phyloP scores from a whole-genome alignment of 2,888 invertebrate genomes.

The Ormia ochracea region DNA sequence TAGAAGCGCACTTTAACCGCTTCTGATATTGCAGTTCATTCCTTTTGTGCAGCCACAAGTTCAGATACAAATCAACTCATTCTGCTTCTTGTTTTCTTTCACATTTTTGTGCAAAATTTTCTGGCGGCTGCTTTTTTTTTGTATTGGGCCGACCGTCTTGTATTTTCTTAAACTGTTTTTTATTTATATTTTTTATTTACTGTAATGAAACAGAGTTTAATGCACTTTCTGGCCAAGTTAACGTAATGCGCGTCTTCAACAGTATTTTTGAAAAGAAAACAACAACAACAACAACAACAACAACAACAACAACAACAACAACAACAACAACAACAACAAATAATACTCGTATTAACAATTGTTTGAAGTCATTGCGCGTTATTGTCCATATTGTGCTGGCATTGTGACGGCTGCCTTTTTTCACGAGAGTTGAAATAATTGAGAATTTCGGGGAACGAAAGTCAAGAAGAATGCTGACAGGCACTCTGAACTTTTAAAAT shows the following conservation, averaged over 20 bases:
- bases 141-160: slow-evolving; percentile 4
- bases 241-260: slow-evolving; percentile 38
- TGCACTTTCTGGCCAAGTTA: slow-evolving; percentile 49
- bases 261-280: slow-evolving; percentile 32
- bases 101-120: slow-evolving; percentile 21
- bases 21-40: slow-evolving; percentile 27
- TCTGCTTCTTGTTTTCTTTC: slow-evolving; percentile 4
- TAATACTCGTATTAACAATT: too few relatives aligned
- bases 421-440: neutral
- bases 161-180: neutral
- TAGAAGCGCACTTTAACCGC: slow-evolving; percentile 21
- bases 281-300: too few relatives aligned
- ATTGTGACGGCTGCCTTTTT: neutral
- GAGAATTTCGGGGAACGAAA: neutral
- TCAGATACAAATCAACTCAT: neutral
- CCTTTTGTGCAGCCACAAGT: neutral
- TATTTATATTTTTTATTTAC: slow-evolving; percentile 12
- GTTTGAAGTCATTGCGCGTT: slow-evolving; percentile 18
- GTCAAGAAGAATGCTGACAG: neutral
- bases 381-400: neutral
- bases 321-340: too few relatives aligned
- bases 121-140: neutral
- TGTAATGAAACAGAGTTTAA: slow-evolving; percentile 37
- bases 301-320: too few relatives aligned
- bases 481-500: slow-evolving; percentile 40